These are phyloP conservation scores for Cardiocondyla obscurior DNA, from an alignment of 1,140 invertebrate genomes.

Conservation along the genomic window DNA sequence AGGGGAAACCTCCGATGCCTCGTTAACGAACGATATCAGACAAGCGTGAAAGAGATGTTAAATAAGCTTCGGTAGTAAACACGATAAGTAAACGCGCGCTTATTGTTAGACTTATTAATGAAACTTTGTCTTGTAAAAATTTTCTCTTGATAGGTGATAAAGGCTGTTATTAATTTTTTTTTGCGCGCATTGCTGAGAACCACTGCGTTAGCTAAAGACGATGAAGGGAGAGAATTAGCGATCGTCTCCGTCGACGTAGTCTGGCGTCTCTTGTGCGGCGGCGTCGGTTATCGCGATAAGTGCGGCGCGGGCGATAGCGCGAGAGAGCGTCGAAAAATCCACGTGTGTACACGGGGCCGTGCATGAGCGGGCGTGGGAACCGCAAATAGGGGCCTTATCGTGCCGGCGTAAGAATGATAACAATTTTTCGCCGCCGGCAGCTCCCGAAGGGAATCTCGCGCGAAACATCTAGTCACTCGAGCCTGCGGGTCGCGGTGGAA, in stretches of 20 bases:
- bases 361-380: constrained; percentile 65
- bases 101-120: constrained; percentile 23
- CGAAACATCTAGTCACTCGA: constrained; percentile 22
- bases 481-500: constrained; percentile 42
- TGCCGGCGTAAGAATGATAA: constrained; percentile 55
- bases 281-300: constrained; percentile 69
- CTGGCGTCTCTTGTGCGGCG: constrained; percentile 52
- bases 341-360: constrained; percentile 40
- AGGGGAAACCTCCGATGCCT: background rate
- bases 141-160: background rate
- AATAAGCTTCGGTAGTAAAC: background rate
- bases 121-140: background rate
- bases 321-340: constrained; percentile 63
- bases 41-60: background rate
- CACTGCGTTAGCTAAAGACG: constrained; percentile 43
- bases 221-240: constrained; percentile 49
- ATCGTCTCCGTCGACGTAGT: constrained; percentile 46
- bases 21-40: background rate
- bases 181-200: constrained; percentile 42
- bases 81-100: constrained; percentile 22
- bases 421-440: constrained; percentile 45
- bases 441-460: constrained; percentile 36
- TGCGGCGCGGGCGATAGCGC: constrained; percentile 62
- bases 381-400: constrained; percentile 66
- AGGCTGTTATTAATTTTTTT: background rate